Percentiles rank a stretch among this genome's conserved stretches.
Conservation (phyloP, 2,888 invertebrate species). For the Macrophya annulata region DNA sequence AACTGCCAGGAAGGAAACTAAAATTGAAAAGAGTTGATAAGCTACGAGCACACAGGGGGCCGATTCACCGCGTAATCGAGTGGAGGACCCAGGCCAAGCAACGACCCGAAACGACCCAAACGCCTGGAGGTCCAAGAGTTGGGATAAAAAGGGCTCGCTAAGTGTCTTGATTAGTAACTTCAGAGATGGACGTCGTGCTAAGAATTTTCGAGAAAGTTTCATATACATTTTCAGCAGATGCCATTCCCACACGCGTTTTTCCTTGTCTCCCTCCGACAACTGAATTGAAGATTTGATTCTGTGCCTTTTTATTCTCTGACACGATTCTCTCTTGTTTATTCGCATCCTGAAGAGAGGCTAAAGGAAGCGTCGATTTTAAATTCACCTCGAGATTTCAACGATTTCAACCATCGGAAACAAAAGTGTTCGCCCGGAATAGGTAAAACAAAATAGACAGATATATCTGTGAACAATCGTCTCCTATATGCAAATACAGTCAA, state of each 20-base stretch:
- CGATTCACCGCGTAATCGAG: conserved; percentile 25
- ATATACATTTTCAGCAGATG: conserved; percentile 16
- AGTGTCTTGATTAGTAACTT: conserved; percentile 33
- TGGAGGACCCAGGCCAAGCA: conserved; percentile 28
- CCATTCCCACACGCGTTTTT: not conserved
- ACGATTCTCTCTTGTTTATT: conserved; percentile 20
- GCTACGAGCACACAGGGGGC: conserved; percentile 22
- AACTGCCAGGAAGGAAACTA: not conserved
- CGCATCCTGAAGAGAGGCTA: not conserved
- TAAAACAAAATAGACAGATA: not conserved
- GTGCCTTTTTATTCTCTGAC: conserved; percentile 17
- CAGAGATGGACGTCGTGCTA: conserved; percentile 27
- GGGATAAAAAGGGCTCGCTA: conserved; percentile 29
- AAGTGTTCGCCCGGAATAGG: not conserved
- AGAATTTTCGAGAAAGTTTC: conserved; percentile 2
- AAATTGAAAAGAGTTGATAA: conserved; percentile 33
- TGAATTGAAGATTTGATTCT: conserved; percentile 11
- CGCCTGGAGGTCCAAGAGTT: conserved; percentile 16
- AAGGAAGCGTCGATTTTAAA: not conserved
- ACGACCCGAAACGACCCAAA: conserved; percentile 25
- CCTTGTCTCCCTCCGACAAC: not conserved
- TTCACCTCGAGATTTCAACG: not conserved
- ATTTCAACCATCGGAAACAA: not conserved
- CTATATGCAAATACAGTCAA: not conserved
- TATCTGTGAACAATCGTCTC: not conserved